These are phyloP conservation scores for Epirrhoe alternata DNA, from an alignment of 2,888 invertebrate genomes.

Conservation along the genomic window DNA sequence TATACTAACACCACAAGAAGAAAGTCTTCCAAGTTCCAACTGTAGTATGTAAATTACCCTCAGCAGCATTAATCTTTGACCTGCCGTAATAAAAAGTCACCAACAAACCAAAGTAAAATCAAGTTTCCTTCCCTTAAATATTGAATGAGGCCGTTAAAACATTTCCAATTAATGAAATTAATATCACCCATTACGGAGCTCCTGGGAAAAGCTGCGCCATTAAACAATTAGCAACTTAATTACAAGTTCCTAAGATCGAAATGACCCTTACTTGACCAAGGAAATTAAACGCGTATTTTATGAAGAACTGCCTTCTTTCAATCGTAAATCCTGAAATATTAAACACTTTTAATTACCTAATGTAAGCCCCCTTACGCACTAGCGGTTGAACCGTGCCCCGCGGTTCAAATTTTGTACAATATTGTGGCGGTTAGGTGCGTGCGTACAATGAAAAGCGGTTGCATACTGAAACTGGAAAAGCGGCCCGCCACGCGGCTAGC, in stretches of 20 bases:
- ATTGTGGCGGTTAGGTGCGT: no score
- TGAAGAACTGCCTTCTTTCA: slow-evolving; percentile 6
- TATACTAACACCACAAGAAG: no score
- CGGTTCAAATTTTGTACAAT: no score
- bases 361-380: no score
- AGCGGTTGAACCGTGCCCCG: no score
- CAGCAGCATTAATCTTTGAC: background rate
- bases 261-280: slow-evolving; percentile 28
- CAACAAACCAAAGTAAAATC: slow-evolving; percentile 18
- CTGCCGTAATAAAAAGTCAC: slow-evolving; percentile 1
- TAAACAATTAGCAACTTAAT: slow-evolving; percentile 37
- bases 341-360: background rate
- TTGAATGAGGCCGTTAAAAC: slow-evolving; percentile 31
- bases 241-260: slow-evolving; percentile 26
- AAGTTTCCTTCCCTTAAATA: slow-evolving; percentile 22
- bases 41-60: background rate
- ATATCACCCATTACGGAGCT: slow-evolving; percentile 32
- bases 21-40: no score
- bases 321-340: slow-evolving; percentile 8
- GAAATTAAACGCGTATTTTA: slow-evolving; percentile 19
- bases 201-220: slow-evolving; percentile 31
- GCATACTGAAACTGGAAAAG: no score
- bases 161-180: slow-evolving; percentile 37
- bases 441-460: no score
- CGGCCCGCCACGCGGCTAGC: no score